These are phyloP conservation scores for Iphiclides podalirius DNA, from an alignment of 2,888 invertebrate genomes.

Conservation along the genomic window DNA sequence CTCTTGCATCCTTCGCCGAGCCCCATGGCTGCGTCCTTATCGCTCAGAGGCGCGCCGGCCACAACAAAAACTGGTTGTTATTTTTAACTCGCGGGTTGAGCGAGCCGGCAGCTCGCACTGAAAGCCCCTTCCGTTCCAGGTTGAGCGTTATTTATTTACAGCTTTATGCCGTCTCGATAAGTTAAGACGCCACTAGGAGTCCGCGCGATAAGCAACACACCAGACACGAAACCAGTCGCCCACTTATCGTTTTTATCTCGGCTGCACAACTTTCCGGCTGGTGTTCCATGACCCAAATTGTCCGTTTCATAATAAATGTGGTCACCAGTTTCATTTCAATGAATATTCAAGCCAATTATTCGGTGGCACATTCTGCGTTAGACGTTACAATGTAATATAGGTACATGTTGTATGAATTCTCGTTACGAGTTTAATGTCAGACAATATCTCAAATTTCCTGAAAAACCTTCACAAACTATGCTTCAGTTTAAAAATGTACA, in stretches of 20 bases:
- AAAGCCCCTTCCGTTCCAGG: slow-evolving; percentile 68
- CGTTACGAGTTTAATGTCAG: no score
- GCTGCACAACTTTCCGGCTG: slow-evolving; percentile 19
- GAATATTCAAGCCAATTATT: slow-evolving; percentile 4
- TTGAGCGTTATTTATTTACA: slow-evolving; percentile 49
- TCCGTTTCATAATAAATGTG: slow-evolving; percentile 8
- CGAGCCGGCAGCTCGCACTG: slow-evolving; percentile 57
- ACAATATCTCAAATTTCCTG: no score
- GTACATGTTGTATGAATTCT: no score
- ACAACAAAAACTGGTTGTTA: slow-evolving; percentile 78
- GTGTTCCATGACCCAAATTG: slow-evolving; percentile 21
- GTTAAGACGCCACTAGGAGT: slow-evolving; percentile 19
- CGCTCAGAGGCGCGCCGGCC: slow-evolving; percentile 62
- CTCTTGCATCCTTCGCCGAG: slow-evolving; percentile 52
- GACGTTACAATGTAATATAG: no score
- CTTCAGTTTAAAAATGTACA: no score
- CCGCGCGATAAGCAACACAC: slow-evolving; percentile 15
- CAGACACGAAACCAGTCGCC: slow-evolving; percentile 12
- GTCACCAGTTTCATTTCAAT: not conserved
- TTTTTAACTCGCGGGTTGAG: slow-evolving; percentile 74
- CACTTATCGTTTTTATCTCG: slow-evolving; percentile 21
- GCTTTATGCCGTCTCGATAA: slow-evolving; percentile 27
- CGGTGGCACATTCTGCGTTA: not conserved
- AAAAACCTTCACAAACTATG: no score
- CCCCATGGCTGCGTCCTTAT: slow-evolving; percentile 65